Evolutionary conservation across 2,888 invertebrate genomes (phyloP), one percentile per base, ranked within the genome.

Genomic region (Baronia brevicornis): DNA sequence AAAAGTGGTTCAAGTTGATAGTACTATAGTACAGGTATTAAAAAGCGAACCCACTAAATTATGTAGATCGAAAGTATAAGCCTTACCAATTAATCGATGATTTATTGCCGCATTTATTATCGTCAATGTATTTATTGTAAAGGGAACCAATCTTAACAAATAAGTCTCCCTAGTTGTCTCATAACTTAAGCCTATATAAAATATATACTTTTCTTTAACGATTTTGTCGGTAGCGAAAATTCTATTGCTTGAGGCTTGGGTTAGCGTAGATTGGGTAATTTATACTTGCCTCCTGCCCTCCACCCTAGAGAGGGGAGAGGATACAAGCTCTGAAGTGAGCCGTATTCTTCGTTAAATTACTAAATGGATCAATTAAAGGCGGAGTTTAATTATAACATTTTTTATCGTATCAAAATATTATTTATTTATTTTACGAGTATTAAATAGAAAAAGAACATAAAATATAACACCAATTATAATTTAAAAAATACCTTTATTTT

Each of bases 201-300:
- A 31, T 36, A 36, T 36, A 31, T 31, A 74, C 68, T 73, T 77
- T 73, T 70, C 59, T 64, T 62, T 69, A 68, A 68, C 58, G 63
- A 65, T 58, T 67, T 63, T 60, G 65, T 68, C 58, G 61, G 65
- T 61, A 63, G 60, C 63, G 69, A 69, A 74, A 77, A 70, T 77
- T 74, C 68, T 72, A 74, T 74, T 71, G 73, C 69, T 62, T 62
- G 65, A 73, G 74, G 69, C 69, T 73, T 70, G 67, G 74, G 73
- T 75, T 69, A 73, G 60, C 71, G 75, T 70, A 78, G 79, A 80
- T 80, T 80, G 73, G 78, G 79, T 78, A 80, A 79, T 82, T 80
- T 82, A 80, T 80, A 79, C 70, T 79, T 68, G 73, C 78, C 74
- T 64, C 66, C 64, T 58, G 51, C 62, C 59, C 60, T 59, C 64